A percentile compares a stretch with the other conserved stretches of the same genome.
Evolutionary conservation across 2,888 invertebrate species (phyloP).

Genomic region (Sinopyrophorus schimmeli): DNA sequence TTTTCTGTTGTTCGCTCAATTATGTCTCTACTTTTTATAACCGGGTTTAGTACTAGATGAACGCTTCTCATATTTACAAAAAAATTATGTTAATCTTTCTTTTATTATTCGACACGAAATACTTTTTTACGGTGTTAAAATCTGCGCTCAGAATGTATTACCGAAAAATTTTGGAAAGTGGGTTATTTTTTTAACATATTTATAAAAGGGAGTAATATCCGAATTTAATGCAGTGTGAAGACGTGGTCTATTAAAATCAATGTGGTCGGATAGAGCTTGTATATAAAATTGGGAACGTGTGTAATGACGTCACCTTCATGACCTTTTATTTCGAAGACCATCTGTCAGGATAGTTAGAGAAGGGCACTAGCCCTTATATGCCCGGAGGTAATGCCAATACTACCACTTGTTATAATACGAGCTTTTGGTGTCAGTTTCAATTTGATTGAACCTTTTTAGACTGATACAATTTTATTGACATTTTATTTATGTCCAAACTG

Average conservation of each 20-base stretch:
- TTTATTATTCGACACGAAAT: no score
- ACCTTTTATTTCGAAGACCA: conserved; percentile 52
- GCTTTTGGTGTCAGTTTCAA: conserved; percentile 51
- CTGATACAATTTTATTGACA: conserved; percentile 31
- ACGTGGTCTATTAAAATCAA: conserved; percentile 36
- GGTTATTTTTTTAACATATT: neutral
- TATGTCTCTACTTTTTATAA: no score
- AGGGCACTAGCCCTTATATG: conserved; percentile 43
- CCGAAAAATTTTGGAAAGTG: conserved; percentile 9
- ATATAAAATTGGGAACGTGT: conserved; percentile 44
- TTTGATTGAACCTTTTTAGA: conserved; percentile 42
- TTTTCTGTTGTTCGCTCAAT: no score
- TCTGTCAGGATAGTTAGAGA: conserved; percentile 50
- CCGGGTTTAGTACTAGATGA: no score
- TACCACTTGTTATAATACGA: conserved; percentile 42
- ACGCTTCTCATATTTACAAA: no score
- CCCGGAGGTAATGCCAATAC: conserved; percentile 48
- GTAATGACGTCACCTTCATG: conserved; percentile 51
- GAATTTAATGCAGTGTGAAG: conserved; percentile 23
- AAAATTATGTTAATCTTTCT: no score
- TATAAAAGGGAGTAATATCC: conserved; percentile 3
- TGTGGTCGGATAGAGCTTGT: conserved; percentile 38
- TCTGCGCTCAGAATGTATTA: conserved; percentile 5
- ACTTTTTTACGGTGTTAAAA: neutral
- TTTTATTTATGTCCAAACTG: conserved; percentile 21